phyloP scores from a whole-genome alignment of 2,888 invertebrate genomes.

The Agonum fuliginosum region DNA sequence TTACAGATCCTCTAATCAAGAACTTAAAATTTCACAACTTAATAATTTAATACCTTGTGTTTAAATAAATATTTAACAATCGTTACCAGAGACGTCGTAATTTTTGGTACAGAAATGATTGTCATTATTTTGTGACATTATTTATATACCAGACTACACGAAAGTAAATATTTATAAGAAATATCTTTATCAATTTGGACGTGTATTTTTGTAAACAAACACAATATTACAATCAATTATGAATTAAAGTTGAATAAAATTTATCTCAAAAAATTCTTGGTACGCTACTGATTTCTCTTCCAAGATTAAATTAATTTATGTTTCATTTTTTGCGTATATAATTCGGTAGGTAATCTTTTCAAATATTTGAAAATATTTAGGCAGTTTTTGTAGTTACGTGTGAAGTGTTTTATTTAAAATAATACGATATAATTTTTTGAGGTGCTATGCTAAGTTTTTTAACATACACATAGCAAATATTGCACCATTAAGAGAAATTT shows the following conservation, averaged over 20 bases:
- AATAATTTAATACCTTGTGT: neutral
- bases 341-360: neutral
- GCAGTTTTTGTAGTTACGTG: neutral
- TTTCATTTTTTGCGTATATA: conserved; percentile 2
- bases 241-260: neutral
- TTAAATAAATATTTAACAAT: conserved; percentile 8
- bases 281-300: neutral
- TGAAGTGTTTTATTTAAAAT: neutral
- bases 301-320: conserved; percentile 22
- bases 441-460: neutral
- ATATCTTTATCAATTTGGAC: neutral
- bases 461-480: neutral
- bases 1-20: neutral
- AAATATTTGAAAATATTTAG: conserved; percentile 28
- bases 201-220: neutral
- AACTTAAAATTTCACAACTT: conserved; percentile 10
- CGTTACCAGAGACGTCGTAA: neutral
- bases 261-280: conserved; percentile 3
- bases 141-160: neutral
- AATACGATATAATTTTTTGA: no score
- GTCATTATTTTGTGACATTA: neutral
- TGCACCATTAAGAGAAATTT: neutral
- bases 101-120: neutral
- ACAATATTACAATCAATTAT: neutral
- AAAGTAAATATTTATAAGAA: neutral